Conservation (phyloP, 53 echinoderm and acorn worm genomes). For the Henricia sp. region DNA sequence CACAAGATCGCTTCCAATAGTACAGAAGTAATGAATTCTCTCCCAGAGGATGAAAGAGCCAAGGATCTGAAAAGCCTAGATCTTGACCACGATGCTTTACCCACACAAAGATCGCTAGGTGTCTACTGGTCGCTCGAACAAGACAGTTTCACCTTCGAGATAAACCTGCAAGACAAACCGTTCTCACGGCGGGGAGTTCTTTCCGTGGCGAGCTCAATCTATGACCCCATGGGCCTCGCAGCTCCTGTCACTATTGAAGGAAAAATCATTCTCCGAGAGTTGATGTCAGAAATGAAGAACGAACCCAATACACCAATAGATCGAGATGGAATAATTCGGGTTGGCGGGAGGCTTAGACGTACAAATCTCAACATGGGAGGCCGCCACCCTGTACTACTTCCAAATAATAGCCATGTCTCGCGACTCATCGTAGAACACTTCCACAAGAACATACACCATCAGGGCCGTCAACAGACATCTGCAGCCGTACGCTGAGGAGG, state of each 20-base stretch:
- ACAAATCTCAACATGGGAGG: constrained; percentile 47
- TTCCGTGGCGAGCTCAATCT: constrained; percentile 29
- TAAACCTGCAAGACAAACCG: constrained; percentile 37
- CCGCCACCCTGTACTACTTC: constrained; percentile 60
- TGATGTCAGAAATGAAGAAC: constrained; percentile 4
- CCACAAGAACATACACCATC: constrained; percentile 49
- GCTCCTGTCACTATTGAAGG: too few species aligned
- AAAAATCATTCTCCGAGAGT: constrained; percentile 21
- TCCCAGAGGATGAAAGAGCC: constrained; percentile 32
- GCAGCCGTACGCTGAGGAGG: constrained; percentile 37
- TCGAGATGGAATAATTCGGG: constrained; percentile 52
- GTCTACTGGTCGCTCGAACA: constrained; percentile 34
- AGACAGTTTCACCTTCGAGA: constrained; percentile 35
- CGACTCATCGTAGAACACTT: constrained; percentile 38
- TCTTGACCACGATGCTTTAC: constrained; percentile 11
- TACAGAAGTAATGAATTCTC: constrained; percentile 40
- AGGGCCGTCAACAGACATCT: constrained; percentile 48
- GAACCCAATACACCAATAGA: not conserved
- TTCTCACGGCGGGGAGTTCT: constrained; percentile 51
- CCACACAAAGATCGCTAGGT: constrained; percentile 36
- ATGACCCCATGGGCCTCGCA: too few species aligned
- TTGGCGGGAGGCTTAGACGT: constrained; percentile 54
- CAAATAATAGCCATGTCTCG: constrained; percentile 49
- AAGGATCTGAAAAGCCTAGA: constrained; percentile 40
- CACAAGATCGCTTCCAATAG: constrained; percentile 73